Evolutionary conservation across 2,888 invertebrate genomes (phyloP).

Genomic region (Limnephilus marmoratus): DNA sequence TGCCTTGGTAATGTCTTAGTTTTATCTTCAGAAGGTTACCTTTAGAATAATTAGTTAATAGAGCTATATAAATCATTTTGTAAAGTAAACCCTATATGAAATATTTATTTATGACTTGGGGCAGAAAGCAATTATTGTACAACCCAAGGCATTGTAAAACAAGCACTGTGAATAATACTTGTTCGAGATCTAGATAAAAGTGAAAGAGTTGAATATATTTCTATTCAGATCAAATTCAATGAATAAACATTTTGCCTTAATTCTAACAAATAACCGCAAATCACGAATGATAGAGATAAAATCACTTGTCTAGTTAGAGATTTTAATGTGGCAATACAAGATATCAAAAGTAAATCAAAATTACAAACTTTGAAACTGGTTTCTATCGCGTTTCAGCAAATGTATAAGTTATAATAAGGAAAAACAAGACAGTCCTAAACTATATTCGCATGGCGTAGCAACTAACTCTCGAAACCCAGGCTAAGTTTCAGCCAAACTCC

Average conservation of each 20-base stretch:
- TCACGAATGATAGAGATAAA: background rate
- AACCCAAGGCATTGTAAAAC: background rate
- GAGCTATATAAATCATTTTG: background rate
- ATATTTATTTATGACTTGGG: background rate
- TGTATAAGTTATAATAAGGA: background rate
- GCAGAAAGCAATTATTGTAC: background rate
- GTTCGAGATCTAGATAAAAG: constrained; percentile 7
- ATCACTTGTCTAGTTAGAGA: background rate
- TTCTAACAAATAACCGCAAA: background rate
- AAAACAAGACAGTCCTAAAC: too few species aligned
- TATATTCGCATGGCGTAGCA: background rate
- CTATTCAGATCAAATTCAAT: background rate
- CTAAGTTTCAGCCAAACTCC: background rate
- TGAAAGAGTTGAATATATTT: background rate
- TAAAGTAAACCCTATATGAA: background rate
- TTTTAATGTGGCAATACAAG: background rate
- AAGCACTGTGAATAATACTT: background rate
- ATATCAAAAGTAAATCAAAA: background rate
- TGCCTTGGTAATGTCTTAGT: background rate
- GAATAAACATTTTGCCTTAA: background rate
- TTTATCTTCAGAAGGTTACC: background rate
- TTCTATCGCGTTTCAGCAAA: background rate
- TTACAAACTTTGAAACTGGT: background rate
- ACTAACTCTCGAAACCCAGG: background rate
- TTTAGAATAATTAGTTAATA: background rate